These are phyloP conservation scores for Epizoanthus scotinus DNA, from an alignment of 92 coral and sea anemone genomes.

Conservation along the genomic window DNA sequence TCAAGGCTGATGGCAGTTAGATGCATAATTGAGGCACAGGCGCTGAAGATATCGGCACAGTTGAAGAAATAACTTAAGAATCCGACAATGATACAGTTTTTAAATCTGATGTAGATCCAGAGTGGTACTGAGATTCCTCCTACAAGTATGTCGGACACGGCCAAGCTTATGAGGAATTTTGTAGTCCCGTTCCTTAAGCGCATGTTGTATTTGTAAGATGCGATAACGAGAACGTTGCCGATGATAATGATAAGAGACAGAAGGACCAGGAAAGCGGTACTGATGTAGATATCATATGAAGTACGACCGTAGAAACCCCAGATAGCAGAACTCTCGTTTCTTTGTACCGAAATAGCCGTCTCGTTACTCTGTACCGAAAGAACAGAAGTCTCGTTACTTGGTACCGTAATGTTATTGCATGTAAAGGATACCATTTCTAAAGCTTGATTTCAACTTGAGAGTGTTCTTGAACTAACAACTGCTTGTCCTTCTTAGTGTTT, in stretches of 20 bases:
- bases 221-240: constrained; percentile 63
- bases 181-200: constrained; percentile 64
- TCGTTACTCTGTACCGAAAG: not conserved
- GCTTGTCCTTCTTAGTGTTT: no score
- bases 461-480: no score
- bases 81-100: constrained; percentile 24
- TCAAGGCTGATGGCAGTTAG: constrained; percentile 68
- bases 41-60: constrained; percentile 67
- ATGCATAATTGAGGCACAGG: constrained; percentile 78
- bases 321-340: not conserved
- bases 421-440: not conserved
- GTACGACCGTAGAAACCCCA: constrained; percentile 13
- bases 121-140: constrained; percentile 68
- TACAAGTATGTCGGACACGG: constrained; percentile 68
- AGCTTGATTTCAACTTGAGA: not conserved
- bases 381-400: not conserved
- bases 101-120: constrained; percentile 58
- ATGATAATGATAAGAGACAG: constrained; percentile 31
- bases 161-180: constrained; percentile 67
- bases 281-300: constrained; percentile 4
- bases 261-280: constrained; percentile 21
- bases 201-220: constrained; percentile 54
- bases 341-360: no score
- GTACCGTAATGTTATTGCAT: not conserved
- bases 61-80: constrained; percentile 36